Evolutionary conservation across 2,113 vertebrate species (phyloP), one percentile per base, ranked within the genome.

Genomic region (Cinclus cinclus): DNA sequence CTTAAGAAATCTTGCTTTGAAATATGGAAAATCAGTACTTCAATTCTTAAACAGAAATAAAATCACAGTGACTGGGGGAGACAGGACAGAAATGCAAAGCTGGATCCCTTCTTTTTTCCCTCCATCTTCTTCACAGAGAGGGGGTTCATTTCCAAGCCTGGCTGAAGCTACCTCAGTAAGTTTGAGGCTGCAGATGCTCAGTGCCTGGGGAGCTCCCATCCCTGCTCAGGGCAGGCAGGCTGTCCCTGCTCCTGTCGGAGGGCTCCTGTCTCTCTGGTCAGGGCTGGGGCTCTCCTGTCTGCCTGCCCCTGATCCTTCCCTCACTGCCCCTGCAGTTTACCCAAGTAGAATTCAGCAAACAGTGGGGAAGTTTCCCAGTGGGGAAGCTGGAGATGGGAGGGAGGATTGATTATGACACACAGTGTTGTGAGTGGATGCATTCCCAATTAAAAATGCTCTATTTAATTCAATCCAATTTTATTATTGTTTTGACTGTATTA

Each of bases 401-500:
- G 10, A 52, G 37, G 11, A 69, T 79, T 92, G 23, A 68, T 69
- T 85, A 53, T 7, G 12, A 58, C 25, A 71, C 21, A 68, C 8
- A 64, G 18, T 22, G 28, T 20, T 82, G 46, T 59, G 49, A 79
- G 28, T 24, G 9, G 81, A 60, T 60, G 58, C 30, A 47, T 79
- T 91, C 33, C 16, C 60, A 75, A 71, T 68, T 81, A 28, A 78
- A 95, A 95, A 71, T 67, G 44, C 62, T 89, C 64, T 81, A 39
- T 64, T 87, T 81, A 59, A 89, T 77, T 83, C 59, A 62, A 69
- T 9, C 10, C 24, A 20, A 65, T 74, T 85, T 83, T 52, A 79
- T 67, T 78, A 55, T 31, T 70, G 23, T 82, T 83, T 73, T 46
- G 7, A 68, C 30, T 67, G 44, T 11, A 70, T 55, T 74, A 4